A percentile compares a stretch with the other conserved stretches of the same genome.
phyloP scores from a whole-genome alignment of 2,888 invertebrate species.

The Dione vanillae region DNA sequence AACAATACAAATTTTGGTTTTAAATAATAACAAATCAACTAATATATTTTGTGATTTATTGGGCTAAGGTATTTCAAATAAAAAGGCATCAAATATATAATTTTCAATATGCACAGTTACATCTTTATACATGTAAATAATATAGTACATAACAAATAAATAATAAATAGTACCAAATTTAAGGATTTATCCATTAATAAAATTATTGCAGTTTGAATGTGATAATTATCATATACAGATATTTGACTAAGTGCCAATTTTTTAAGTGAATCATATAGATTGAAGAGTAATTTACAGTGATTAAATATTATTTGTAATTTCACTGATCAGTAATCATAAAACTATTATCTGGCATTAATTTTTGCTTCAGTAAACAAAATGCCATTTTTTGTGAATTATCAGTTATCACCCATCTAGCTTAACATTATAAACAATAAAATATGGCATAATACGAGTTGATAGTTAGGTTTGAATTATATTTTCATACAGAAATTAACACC shows the following conservation, averaged over 20 bases:
- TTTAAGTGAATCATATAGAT: slow-evolving; percentile 63
- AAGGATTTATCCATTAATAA: slow-evolving; percentile 77
- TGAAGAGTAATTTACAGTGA: slow-evolving; percentile 65
- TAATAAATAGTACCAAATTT: slow-evolving; percentile 82
- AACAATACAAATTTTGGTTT: not conserved
- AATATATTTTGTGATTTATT: slow-evolving; percentile 69
- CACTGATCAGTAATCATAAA: slow-evolving; percentile 56
- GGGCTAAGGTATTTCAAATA: slow-evolving; percentile 81
- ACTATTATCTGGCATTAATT: slow-evolving; percentile 66
- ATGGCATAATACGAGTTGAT: slow-evolving; percentile 82
- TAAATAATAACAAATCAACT: slow-evolving; percentile 47
- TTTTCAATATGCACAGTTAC: slow-evolving; percentile 83
- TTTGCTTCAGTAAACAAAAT: slow-evolving; percentile 58
- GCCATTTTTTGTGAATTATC: slow-evolving; percentile 67
- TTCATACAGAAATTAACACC: slow-evolving; percentile 80
- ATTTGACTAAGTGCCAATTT: slow-evolving; percentile 78
- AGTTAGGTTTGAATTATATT: slow-evolving; percentile 78
- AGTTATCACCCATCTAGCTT: slow-evolving; percentile 71
- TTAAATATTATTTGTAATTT: slow-evolving; percentile 60
- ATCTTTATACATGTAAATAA: slow-evolving; percentile 84
- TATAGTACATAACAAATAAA: slow-evolving; percentile 84
- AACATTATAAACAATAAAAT: slow-evolving; percentile 81
- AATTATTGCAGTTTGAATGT: slow-evolving; percentile 75
- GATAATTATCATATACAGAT: slow-evolving; percentile 77
- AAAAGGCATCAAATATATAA: slow-evolving; percentile 82